phyloP scores from a whole-genome alignment of 2,888 invertebrate genomes.

The Sisyra terminalis region DNA sequence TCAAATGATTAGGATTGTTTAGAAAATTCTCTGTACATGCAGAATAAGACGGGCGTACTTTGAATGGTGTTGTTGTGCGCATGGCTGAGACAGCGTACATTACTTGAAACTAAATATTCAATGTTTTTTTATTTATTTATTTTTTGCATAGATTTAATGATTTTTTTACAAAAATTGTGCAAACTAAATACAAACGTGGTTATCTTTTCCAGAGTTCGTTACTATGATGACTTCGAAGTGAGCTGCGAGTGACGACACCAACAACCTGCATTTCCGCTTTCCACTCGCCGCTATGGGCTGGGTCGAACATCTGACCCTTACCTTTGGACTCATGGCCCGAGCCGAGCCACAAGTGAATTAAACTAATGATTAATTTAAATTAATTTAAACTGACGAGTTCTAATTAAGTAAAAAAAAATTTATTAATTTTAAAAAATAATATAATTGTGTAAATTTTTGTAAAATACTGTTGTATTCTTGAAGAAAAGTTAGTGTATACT shows the following conservation, averaged over 20 bases:
- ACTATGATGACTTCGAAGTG: constrained; percentile 99
- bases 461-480: constrained; percentile 22
- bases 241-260: constrained; percentile 51
- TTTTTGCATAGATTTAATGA: not conserved
- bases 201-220: constrained; percentile 72
- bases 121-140: constrained; percentile 1
- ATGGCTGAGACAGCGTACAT: not conserved
- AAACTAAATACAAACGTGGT: no score
- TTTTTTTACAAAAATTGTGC: not conserved
- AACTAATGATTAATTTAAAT: constrained; percentile 12
- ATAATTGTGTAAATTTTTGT: constrained; percentile 32
- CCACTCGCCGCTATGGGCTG: constrained; percentile 23
- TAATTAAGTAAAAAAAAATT: constrained; percentile 10
- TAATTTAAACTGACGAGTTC: constrained; percentile 13
- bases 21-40: no score
- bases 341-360: constrained; percentile 14
- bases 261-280: constrained; percentile 36
- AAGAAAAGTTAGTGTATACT: constrained; percentile 8
- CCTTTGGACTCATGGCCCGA: constrained; percentile 22
- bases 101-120: not conserved
- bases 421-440: constrained; percentile 23
- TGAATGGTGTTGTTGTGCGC: not conserved
- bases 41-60: not conserved
- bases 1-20: no score
- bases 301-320: constrained; percentile 7